Evolutionary conservation across 2,797 vertebrate genomes (phyloP).

Genomic region (Coilia nasus): DNA sequence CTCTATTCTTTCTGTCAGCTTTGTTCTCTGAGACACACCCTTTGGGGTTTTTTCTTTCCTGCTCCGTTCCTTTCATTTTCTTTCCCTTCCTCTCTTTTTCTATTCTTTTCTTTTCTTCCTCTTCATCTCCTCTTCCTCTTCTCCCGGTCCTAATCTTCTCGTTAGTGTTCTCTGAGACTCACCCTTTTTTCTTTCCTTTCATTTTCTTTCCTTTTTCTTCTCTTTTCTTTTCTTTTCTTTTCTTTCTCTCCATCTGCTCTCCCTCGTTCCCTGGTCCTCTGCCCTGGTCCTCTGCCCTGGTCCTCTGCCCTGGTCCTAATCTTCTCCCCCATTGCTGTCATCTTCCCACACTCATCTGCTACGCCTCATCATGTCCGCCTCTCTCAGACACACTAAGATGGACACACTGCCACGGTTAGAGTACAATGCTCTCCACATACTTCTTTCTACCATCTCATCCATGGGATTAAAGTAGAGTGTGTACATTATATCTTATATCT

Average conservation of each 20-base stretch:
- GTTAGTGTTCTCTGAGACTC: background rate
- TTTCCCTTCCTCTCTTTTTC: background rate
- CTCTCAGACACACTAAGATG: background rate
- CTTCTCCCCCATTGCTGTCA: background rate
- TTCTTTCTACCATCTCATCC: too few species aligned
- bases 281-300: background rate
- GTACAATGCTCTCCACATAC: too few species aligned
- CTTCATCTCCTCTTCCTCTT: too few species aligned
- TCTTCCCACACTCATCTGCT: background rate
- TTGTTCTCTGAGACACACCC: background rate
- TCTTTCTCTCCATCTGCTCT: background rate
- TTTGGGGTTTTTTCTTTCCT: background rate
- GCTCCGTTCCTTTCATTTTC: background rate
- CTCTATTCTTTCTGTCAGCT: too few species aligned
- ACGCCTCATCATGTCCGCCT: background rate
- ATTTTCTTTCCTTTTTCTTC: background rate
- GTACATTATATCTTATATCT: too few species aligned
- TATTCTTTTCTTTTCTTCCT: background rate
- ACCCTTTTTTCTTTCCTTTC: background rate
- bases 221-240: background rate
- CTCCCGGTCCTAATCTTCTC: too few species aligned
- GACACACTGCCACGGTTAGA: background rate
- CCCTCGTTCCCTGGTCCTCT: background rate
- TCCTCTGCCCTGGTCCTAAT: background rate
- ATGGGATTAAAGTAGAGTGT: too few species aligned